A percentile compares a stretch with the other conserved stretches of the same genome.
These are phyloP conservation scores for Galeruca laticollis DNA, from an alignment of 2,888 invertebrate species.

Conservation along the genomic window DNA sequence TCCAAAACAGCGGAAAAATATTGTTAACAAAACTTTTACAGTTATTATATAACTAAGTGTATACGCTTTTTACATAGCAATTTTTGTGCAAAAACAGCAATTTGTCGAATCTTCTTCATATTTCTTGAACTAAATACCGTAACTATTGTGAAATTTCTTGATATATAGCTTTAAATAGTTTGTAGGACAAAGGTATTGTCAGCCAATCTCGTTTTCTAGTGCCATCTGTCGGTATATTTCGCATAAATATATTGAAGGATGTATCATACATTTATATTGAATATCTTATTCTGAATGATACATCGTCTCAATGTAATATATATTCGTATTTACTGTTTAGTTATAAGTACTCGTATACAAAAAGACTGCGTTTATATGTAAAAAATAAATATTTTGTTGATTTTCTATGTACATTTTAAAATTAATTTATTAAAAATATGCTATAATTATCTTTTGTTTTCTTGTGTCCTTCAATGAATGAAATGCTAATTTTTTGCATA, in stretches of 20 bases:
- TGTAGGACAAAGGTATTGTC: slow-evolving; percentile 23
- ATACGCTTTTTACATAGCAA: too few species aligned
- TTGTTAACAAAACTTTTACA: too few species aligned
- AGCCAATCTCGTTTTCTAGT: slow-evolving; percentile 28
- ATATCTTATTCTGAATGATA: background rate
- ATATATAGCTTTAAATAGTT: slow-evolving; percentile 3
- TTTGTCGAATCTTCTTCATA: too few species aligned
- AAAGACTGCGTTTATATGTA: slow-evolving; percentile 3
- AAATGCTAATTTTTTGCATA: too few species aligned
- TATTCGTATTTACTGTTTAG: background rate
- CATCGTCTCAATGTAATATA: background rate
- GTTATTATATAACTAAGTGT: too few species aligned
- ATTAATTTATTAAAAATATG: slow-evolving; percentile 7
- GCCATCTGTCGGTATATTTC: slow-evolving; percentile 18
- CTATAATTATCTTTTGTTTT: background rate
- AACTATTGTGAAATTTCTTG: background rate
- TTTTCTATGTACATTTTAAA: slow-evolving; percentile 7
- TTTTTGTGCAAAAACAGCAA: too few species aligned
- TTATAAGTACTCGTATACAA: background rate
- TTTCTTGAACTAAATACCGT: too few species aligned
- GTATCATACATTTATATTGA: too few species aligned
- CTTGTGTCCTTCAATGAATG: background rate
- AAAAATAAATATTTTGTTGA: slow-evolving; percentile 5
- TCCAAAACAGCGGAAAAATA: too few species aligned
- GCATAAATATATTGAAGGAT: background rate